Evolutionary conservation across 2,888 invertebrate genomes (phyloP), one percentile per base, ranked within the genome.

Genomic region (Diogma glabrata): DNA sequence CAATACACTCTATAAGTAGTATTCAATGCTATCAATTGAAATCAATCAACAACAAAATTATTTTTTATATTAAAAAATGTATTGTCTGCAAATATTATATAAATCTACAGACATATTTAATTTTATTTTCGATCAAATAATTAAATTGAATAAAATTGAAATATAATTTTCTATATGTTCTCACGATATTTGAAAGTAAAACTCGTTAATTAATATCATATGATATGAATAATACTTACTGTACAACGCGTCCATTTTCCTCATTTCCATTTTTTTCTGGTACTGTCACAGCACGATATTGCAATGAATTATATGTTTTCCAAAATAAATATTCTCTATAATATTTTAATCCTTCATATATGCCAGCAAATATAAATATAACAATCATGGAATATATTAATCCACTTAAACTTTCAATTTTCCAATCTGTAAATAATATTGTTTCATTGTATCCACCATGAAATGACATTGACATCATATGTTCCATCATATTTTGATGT

Each of bases 341-440:
- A 64, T 79, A 79, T 64, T 79, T 79, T 3, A 79, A 69, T 56
- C 93, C 95, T 75, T 99, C 97, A 68, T 97, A 97, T 22, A 94
- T 73, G 50, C 93, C 79, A 6, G 94, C 94, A 79, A 96, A 79
- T 56, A 93, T 74, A 65, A 95, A 89, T 61, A 97, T 89, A 45
- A 86, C 87, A 56, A 95, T 72, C 76, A 94, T 92, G 4, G 96
- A 94, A 40, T 87, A 87, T 53, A 95, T 70, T 60, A 97, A 78
- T 53, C 87, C 87, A 43, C 83, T 81, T 51, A 81, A 66, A 17
- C 84, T 81, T 28, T 77, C 75, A 51, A 87, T 82, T 61, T 78
- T 78, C 92, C 92, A 92, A 69, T 79, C 79, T 51, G 85, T 78
- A 66, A 92, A 92, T 4, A 92, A 75, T 52, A 92, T 83, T 3